These are phyloP conservation scores for Trichonephila clavipes DNA, from an alignment of 1,140 invertebrate species.

Conservation along the genomic window DNA sequence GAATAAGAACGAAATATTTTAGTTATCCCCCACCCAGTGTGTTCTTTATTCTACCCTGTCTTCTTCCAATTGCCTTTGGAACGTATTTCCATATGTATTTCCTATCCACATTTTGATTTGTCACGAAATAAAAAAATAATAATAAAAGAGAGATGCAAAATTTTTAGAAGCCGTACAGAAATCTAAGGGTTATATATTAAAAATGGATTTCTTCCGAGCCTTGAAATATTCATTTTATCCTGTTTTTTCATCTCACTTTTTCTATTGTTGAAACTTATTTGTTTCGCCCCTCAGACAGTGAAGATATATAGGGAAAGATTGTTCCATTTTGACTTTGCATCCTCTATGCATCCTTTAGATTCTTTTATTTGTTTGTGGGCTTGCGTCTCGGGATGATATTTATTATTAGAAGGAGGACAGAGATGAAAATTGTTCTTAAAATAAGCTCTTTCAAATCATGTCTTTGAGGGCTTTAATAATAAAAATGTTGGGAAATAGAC, in stretches of 20 bases:
- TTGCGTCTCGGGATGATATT: not conserved
- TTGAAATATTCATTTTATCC: not conserved
- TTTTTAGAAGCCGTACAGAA: not conserved
- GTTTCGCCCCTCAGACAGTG: not conserved
- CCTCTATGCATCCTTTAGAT: not conserved
- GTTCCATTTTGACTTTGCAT: constrained; percentile 14
- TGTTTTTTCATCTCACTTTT: not conserved
- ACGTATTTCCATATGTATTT: not conserved
- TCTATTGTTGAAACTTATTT: not conserved
- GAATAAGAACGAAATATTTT: too few species aligned
- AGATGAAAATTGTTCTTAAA: not conserved
- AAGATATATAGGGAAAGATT: not conserved
- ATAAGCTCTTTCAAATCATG: too few species aligned
- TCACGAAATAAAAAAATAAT: not conserved
- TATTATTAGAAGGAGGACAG: not conserved
- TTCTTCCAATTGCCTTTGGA: not conserved
- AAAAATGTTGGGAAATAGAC: too few species aligned
- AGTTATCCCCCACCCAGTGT: too few species aligned
- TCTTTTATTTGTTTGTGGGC: not conserved
- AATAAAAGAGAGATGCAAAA: not conserved
- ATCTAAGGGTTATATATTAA: constrained; percentile 2
- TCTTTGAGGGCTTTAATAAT: too few species aligned
- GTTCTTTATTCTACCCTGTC: not conserved
- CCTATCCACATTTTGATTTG: constrained; percentile 10
- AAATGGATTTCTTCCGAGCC: not conserved